Evolutionary conservation across 2,113 vertebrate species (phyloP).

Genomic region (Chaetorhynchus papuensis): DNA sequence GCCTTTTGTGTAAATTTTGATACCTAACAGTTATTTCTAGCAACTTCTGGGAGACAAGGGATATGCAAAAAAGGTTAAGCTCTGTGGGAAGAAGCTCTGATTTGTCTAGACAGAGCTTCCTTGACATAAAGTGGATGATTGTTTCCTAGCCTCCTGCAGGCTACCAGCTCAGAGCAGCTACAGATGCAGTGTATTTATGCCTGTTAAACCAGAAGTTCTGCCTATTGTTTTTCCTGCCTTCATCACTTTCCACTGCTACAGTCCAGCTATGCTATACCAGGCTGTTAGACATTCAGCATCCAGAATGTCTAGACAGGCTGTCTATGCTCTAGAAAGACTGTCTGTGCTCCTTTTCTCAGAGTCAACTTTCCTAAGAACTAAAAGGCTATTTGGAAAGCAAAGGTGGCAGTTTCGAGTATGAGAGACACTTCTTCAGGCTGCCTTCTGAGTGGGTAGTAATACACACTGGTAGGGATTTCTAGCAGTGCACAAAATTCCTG

Average conservation of each 20-base stretch:
- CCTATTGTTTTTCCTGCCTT: conserved; percentile 35
- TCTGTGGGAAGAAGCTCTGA: neutral
- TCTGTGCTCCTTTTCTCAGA: neutral
- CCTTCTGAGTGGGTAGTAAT: neutral
- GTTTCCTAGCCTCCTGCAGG: neutral
- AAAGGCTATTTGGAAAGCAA: neutral
- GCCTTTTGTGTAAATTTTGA: neutral
- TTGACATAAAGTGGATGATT: neutral
- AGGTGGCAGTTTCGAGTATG: neutral
- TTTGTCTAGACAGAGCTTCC: conserved; percentile 10
- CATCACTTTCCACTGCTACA: neutral
- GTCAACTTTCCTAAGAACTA: neutral
- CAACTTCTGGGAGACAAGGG: neutral
- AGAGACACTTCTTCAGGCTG: neutral
- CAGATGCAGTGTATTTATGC: neutral
- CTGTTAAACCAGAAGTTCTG: conserved; percentile 54
- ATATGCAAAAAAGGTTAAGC: neutral
- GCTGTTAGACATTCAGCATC: conserved; percentile 5
- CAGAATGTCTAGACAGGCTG: conserved; percentile 43
- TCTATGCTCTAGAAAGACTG: too few relatives aligned
- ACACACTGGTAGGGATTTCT: neutral
- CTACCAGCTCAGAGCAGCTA: neutral
- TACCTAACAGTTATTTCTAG: neutral
- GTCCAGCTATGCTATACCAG: neutral
- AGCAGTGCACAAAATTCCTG: neutral